phyloP scores from a whole-genome alignment of 1,140 invertebrate genomes.

The Rhopalosiphum maidis region DNA sequence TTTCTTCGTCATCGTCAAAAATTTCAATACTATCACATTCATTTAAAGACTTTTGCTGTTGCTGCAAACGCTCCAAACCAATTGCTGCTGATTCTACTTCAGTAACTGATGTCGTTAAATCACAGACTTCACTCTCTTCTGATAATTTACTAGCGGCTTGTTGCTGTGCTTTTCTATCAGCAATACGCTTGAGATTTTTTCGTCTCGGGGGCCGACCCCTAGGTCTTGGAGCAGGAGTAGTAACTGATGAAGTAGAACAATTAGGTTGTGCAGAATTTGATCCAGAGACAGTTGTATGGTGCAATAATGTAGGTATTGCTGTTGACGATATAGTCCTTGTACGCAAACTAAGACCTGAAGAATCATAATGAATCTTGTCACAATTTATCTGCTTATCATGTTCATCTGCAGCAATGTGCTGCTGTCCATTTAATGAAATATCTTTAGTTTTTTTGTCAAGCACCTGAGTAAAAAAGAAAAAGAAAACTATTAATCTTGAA shows the following conservation, averaged over 20 bases:
- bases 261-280: background rate
- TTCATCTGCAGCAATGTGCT: background rate
- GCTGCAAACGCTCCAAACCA: background rate
- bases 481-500: background rate
- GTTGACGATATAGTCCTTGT: slow-evolving; percentile 29
- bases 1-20: background rate
- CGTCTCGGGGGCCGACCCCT: background rate
- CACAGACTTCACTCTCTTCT: background rate
- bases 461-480: background rate
- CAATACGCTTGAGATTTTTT: slow-evolving; percentile 4
- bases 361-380: background rate
- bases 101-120: background rate
- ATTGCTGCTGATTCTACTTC: background rate
- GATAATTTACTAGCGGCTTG: background rate
- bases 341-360: slow-evolving; percentile 27
- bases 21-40: background rate
- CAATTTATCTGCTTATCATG: background rate
- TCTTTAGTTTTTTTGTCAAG: slow-evolving; percentile 5
- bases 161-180: background rate
- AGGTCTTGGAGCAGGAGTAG: background rate
- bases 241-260: background rate
- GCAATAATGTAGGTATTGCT: background rate
- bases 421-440: background rate
- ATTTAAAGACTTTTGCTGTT: background rate
- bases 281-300: background rate